These are phyloP conservation scores for Andrena cerasifolii DNA, from an alignment of 1,140 invertebrate species.

Conservation along the genomic window DNA sequence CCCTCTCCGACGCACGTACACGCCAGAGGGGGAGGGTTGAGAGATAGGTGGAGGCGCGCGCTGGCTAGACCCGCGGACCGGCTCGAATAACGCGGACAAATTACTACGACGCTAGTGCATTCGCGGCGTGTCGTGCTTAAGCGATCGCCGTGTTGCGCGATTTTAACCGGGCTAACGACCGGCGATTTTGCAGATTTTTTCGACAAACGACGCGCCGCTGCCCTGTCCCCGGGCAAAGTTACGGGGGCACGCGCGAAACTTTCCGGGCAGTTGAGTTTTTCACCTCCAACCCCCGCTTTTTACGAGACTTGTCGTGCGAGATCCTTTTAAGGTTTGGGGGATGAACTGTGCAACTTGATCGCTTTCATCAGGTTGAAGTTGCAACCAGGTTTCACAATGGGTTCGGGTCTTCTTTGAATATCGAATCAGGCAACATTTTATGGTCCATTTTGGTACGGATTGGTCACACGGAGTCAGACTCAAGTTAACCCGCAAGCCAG, in stretches of 20 bases:
- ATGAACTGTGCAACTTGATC: too few relatives aligned
- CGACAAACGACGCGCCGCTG: conserved; percentile 52
- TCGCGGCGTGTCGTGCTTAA: conserved; percentile 65
- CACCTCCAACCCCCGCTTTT: too few relatives aligned
- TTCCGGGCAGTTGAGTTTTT: too few relatives aligned
- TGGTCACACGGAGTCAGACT: too few relatives aligned
- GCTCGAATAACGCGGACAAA: conserved; percentile 79
- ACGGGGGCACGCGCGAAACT: background rate
- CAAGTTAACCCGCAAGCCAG: too few relatives aligned
- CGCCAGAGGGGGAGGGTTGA: background rate
- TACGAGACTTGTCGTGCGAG: too few relatives aligned
- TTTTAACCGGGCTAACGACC: conserved; percentile 62
- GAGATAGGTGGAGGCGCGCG: conserved; percentile 21
- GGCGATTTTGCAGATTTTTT: conserved; percentile 64
- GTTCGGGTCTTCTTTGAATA: too few relatives aligned
- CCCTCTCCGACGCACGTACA: conserved; percentile 38
- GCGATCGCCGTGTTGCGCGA: conserved; percentile 64
- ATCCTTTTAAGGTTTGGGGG: too few relatives aligned
- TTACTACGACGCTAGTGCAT: conserved; percentile 71
- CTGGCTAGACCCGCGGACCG: conserved; percentile 61
- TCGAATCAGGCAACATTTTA: too few relatives aligned
- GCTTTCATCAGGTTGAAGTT: too few relatives aligned
- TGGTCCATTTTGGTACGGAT: too few relatives aligned
- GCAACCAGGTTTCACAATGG: too few relatives aligned
- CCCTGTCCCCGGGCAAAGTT: conserved; percentile 24